phyloP scores from a whole-genome alignment of 2,797 vertebrate species.

The Florisuga fusca region DNA sequence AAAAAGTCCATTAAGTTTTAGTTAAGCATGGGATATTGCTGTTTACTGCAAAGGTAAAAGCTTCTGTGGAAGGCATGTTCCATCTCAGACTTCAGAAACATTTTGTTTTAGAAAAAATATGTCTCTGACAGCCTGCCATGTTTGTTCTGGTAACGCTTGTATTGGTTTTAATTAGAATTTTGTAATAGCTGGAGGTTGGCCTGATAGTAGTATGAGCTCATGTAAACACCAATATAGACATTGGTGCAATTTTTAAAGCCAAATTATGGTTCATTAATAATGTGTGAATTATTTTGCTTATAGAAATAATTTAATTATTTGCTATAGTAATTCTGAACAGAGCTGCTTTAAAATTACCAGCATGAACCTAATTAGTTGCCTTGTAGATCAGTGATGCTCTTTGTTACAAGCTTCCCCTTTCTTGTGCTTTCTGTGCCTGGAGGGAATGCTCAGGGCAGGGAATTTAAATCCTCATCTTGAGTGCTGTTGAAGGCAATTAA shows the following conservation, averaged over 20 bases:
- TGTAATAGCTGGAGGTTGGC: not conserved
- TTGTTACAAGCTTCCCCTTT: constrained; percentile 12
- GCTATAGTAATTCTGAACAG: not conserved
- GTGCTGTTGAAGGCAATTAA: constrained; percentile 43
- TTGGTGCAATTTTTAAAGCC: not conserved
- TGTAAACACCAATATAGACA: not conserved
- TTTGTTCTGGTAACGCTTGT: not conserved
- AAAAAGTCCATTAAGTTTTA: not conserved
- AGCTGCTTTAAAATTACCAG: not conserved
- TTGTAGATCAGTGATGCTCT: constrained; percentile 27
- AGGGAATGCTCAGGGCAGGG: not conserved
- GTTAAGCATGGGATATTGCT: not conserved
- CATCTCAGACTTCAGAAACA: not conserved
- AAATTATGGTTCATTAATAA: not conserved
- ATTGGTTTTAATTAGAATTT: not conserved
- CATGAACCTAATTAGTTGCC: constrained; percentile 17
- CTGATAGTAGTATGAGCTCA: not conserved
- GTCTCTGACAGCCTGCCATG: not conserved
- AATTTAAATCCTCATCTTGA: constrained; percentile 15
- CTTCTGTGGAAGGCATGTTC: not conserved
- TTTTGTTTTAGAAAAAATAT: not conserved
- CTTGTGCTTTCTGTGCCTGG: constrained; percentile 10
- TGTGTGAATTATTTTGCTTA: not conserved
- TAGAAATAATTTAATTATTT: not conserved
- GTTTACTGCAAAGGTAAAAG: not conserved